phyloP scores from a whole-genome alignment of 2,797 vertebrate species.

The Liasis olivaceus region DNA sequence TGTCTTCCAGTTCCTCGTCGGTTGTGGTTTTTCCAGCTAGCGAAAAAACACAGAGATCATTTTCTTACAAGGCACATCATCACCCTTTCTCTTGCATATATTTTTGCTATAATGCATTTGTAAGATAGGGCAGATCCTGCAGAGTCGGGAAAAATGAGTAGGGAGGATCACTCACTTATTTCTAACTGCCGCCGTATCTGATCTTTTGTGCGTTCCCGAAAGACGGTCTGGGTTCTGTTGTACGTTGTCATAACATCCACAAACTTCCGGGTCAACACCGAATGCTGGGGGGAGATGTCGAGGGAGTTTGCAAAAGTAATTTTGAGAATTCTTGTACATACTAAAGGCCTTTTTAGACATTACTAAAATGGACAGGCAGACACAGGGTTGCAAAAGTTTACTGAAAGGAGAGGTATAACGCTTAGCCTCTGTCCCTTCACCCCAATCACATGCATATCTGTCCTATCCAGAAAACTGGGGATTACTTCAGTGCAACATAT shows the following conservation, averaged over 20 bases:
- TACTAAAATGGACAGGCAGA: neutral
- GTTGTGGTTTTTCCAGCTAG: conserved; percentile 90
- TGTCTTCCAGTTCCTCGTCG: conserved; percentile 91
- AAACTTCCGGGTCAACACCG: conserved; percentile 91
- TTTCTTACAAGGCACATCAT: neutral
- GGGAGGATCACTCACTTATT: conserved; percentile 84
- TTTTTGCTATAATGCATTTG: neutral
- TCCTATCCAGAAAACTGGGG: neutral
- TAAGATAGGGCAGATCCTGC: too few relatives aligned
- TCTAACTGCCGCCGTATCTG: conserved; percentile 95
- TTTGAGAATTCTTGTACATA: neutral
- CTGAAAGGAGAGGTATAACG: neutral
- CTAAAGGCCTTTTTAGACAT: neutral
- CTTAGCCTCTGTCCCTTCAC: neutral
- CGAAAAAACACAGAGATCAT: conserved; percentile 13
- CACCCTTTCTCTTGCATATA: neutral
- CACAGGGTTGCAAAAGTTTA: neutral
- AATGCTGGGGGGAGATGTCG: conserved; percentile 76
- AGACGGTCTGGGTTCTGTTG: conserved; percentile 91
- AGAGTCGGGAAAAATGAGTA: neutral
- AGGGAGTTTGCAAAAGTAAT: neutral
- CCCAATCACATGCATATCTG: neutral
- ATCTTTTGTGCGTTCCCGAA: conserved; percentile 93
- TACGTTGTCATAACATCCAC: conserved; percentile 95
- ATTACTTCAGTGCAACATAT: too few relatives aligned